phyloP scores from a whole-genome alignment of 2,797 vertebrate genomes.

The Characodon lateralis region DNA sequence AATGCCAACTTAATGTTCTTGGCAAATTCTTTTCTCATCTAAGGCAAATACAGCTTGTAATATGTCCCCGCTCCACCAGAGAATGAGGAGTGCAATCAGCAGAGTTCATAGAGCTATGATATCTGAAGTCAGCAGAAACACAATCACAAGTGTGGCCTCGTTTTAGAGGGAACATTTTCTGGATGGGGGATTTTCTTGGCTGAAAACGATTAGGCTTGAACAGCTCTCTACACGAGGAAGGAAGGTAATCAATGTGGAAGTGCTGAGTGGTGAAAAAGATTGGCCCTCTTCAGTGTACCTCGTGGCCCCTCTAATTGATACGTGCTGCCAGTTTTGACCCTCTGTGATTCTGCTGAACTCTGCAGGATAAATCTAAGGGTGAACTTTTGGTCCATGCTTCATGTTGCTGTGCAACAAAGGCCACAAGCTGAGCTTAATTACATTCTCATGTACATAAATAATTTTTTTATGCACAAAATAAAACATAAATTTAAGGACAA shows the following conservation, averaged over 20 bases:
- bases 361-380: slow-evolving; percentile 46
- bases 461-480: background rate
- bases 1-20: slow-evolving; percentile 6
- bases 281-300: slow-evolving; percentile 62
- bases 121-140: slow-evolving; percentile 65
- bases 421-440: background rate
- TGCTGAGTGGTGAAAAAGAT: slow-evolving; percentile 74
- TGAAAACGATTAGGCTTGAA: slow-evolving; percentile 34
- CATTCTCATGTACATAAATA: background rate
- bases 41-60: slow-evolving; percentile 28
- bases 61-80: slow-evolving; percentile 26
- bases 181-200: slow-evolving; percentile 67
- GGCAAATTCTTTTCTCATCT: slow-evolving; percentile 7
- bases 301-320: slow-evolving; percentile 71
- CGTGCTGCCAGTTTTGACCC: slow-evolving; percentile 60
- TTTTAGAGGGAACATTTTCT: slow-evolving; percentile 70
- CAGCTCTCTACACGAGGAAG: slow-evolving; percentile 60
- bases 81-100: slow-evolving; percentile 22
- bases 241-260: slow-evolving; percentile 74
- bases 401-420: slow-evolving; percentile 23
- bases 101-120: slow-evolving; percentile 34
- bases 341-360: slow-evolving; percentile 64
- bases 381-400: slow-evolving; percentile 14
- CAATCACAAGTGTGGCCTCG: slow-evolving; percentile 47
- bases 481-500: slow-evolving; percentile 11